A percentile compares a stretch with the other conserved stretches of the same genome.
phyloP scores from a whole-genome alignment of 2,113 vertebrate species.

The Carlito syrichta region DNA sequence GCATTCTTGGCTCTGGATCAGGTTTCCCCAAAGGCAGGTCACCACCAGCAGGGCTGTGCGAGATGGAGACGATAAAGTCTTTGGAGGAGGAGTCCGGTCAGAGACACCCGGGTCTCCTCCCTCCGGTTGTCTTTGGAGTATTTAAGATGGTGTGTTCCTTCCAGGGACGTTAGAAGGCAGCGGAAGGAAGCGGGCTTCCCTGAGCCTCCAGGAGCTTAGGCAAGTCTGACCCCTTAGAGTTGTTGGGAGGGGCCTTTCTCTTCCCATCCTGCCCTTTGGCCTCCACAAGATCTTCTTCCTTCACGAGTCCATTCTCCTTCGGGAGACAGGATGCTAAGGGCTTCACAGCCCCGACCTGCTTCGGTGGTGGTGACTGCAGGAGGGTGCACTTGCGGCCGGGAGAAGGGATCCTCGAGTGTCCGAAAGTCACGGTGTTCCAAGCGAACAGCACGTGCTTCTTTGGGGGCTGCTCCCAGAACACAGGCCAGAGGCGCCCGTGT shows the following conservation, averaged over 20 bases:
- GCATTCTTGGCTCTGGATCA: conserved; percentile 74
- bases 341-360: neutral
- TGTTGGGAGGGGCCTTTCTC: fast-evolving
- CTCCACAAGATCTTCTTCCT: neutral
- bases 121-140: no score
- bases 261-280: fast-evolving
- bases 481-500: neutral
- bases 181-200: fast-evolving
- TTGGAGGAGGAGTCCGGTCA: fast-evolving
- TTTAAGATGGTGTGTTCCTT: no score
- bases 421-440: fast-evolving
- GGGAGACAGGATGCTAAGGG: fast-evolving
- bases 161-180: fast-evolving
- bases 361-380: fast-evolving
- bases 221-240: fast-evolving
- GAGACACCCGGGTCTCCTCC: no score
- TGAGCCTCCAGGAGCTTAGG: neutral
- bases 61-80: fast-evolving
- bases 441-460: neutral
- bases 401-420: fast-evolving
- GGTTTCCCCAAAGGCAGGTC: neutral
- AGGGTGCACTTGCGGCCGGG: fast-evolving
- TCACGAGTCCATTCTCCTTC: neutral
- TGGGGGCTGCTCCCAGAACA: neutral
- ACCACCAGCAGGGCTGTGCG: no score